Base-by-base conservation (phyloP, 2,888 invertebrate species). In the Dryocosmus kuriphilus region DNA sequence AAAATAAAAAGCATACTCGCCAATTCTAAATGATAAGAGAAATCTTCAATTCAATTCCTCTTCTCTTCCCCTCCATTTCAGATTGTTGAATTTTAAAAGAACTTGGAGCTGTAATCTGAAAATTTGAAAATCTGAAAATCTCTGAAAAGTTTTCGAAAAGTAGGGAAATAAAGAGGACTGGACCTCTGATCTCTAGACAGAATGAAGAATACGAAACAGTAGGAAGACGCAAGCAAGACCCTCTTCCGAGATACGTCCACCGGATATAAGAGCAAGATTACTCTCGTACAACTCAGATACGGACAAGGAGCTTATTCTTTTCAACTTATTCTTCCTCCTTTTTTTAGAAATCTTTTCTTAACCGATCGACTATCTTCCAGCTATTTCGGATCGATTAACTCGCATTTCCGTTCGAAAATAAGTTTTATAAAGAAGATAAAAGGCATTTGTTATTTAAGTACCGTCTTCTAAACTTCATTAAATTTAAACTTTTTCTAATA, bases 261-360 rank as follows among this genome's bases (percentile, higher is more conserved):
- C 27, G 60, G 14, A 60, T 60, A 60, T 27, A 24, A 24, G 27
- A 27, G 27, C 24, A 60, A 24, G 60, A 60, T 60, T 27, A 24
- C 60, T 60, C 5, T 24, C 27, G 27, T 27, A 60, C 60, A 27
- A 60, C 16, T 60, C 22, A 60, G 60, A 60, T 60, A 60, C 27
- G 60, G 60, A 60, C 60, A 60, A 60, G 27, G 6, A 60, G 24
- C 27, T 60, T 22, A n/a, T 55, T 55, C 22, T 60, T 60, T 60
- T 27, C 14, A 60, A 60, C 60, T 60, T 16, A 60, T 60, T 60
- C 11, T 60, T 24, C 5, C 4, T 16, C 16, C 60, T 55, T 51
- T 55, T 55, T 55, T 27, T 16, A 27, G 27, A 60, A 60, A 60
- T 60, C 27, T 16, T 60, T 60, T 27, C 60, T 60, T 24, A 9